Conservation (phyloP, 2,113 vertebrate genomes). For the Hippoglossus stenolepis region DNA sequence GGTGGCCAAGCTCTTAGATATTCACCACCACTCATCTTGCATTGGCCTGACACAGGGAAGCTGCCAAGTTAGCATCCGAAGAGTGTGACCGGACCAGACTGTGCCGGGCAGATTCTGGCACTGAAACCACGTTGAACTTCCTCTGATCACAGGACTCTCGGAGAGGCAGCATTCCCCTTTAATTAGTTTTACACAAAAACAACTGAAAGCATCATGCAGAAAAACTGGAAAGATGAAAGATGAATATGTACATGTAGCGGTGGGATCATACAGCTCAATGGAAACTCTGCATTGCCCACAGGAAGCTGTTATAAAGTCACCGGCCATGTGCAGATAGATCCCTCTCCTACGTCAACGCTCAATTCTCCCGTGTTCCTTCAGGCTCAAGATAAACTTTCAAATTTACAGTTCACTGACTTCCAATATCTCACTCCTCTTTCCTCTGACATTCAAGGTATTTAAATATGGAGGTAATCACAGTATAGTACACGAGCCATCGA, state of each 20-base stretch:
- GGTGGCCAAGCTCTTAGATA: slow-evolving; percentile 5
- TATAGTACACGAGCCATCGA: background rate
- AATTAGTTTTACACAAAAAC: no score
- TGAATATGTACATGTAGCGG: background rate
- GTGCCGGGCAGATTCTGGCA: background rate
- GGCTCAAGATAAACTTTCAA: slow-evolving; percentile 21
- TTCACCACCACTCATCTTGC: background rate
- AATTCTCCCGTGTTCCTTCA: slow-evolving; percentile 2
- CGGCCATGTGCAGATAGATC: background rate
- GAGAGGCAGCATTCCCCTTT: background rate
- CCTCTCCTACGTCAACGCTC: background rate
- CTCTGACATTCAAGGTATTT: slow-evolving; percentile 29
- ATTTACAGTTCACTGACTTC: slow-evolving; percentile 13
- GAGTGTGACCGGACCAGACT: slow-evolving; percentile 2
- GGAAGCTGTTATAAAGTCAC: slow-evolving; percentile 4
- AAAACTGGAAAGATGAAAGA: background rate
- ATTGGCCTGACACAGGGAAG: background rate
- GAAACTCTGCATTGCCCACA: background rate
- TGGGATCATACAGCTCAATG: background rate
- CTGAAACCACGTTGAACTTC: slow-evolving; percentile 11
- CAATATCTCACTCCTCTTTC: slow-evolving; percentile 14
- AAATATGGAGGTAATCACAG: background rate
- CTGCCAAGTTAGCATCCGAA: slow-evolving; percentile 16
- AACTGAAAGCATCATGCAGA: background rate
- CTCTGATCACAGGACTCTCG: slow-evolving; percentile 5